Percentiles rank a stretch among this genome's conserved stretches.
Evolutionary conservation across 2,797 vertebrate species (phyloP).

Genomic region (Myotis planiceps): DNA sequence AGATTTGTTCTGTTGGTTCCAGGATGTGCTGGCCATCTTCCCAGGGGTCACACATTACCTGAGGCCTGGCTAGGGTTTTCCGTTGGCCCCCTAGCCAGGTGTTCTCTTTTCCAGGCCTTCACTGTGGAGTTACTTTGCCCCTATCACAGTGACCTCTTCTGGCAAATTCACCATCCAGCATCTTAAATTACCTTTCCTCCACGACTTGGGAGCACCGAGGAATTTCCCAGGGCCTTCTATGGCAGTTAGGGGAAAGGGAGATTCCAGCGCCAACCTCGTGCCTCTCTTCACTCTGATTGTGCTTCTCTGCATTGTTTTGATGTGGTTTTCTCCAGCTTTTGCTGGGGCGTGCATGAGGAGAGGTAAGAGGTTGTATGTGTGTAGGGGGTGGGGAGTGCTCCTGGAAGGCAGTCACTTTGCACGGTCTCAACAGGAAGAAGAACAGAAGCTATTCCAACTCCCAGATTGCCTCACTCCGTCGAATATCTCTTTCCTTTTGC

Average conservation of each 20-base stretch:
- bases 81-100: neutral
- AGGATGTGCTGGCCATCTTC: neutral
- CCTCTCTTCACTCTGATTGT: neutral
- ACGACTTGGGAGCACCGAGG: neutral
- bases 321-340: neutral
- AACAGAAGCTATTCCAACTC: neutral
- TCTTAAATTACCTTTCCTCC: neutral
- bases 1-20: neutral
- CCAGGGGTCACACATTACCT: neutral
- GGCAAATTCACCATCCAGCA: neutral
- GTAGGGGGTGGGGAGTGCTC: neutral
- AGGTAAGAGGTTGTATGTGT: neutral
- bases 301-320: neutral
- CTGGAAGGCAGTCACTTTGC: neutral
- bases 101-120: neutral
- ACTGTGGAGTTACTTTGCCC: neutral
- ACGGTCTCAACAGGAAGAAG: neutral
- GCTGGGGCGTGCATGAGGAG: neutral
- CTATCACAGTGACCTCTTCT: slow-evolving; percentile 5
- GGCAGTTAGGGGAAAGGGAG: neutral
- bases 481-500: neutral
- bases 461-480: neutral
- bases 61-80: neutral
- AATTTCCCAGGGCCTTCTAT: neutral
- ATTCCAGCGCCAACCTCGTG: neutral